Evolutionary conservation across 2,888 invertebrate species (phyloP), one percentile per base, ranked within the genome.

Genomic region (Ferrisia virgata): DNA sequence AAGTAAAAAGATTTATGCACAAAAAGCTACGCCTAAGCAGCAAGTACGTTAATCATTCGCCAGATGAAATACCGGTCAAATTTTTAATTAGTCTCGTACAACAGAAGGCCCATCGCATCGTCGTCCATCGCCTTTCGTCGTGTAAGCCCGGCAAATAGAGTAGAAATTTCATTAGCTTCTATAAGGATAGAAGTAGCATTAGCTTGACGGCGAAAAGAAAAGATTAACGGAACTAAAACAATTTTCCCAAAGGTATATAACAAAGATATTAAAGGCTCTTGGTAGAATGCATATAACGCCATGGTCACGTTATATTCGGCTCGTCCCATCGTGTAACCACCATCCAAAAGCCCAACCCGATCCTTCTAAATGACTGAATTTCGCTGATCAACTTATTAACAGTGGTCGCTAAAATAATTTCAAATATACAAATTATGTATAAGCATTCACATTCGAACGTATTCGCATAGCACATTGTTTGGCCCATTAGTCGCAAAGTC

Each of bases 191-290:
- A 36, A 72, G 11, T 8, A 33, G 53, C 53, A 53, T 64, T 64
- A 64, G 72, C 36, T 76, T 76, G 25, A 76, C 72, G 72, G 31
- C 72, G 72, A 76, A 76, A 76, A 76, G 72, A 76, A 76, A 76
- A 76, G 72, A 76, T 76, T 76, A 76, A 76, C 69, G 69, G 69
- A 69, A 69, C 72, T 76, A 28, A 76, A 76, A 76, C 72, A 76
- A 76, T 76, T 76, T 76, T 76, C 72, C 72, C 72, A 36, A 76
- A 76, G 72, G 72, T 36, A 76, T 76, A 76, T 76, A 76, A 76
- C 72, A 76, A 76, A 76, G 72, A 76, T 76, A 76, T 76, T 76
- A 76, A 36, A 76, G 72, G 72, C 72, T 76, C 36, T 64, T 36
- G 72, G 33, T 36, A 36, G n/a, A n/a, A n/a, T 2, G n/a, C n/a